phyloP scores from a whole-genome alignment of 2,888 invertebrate genomes.

The Melieria omissa region DNA sequence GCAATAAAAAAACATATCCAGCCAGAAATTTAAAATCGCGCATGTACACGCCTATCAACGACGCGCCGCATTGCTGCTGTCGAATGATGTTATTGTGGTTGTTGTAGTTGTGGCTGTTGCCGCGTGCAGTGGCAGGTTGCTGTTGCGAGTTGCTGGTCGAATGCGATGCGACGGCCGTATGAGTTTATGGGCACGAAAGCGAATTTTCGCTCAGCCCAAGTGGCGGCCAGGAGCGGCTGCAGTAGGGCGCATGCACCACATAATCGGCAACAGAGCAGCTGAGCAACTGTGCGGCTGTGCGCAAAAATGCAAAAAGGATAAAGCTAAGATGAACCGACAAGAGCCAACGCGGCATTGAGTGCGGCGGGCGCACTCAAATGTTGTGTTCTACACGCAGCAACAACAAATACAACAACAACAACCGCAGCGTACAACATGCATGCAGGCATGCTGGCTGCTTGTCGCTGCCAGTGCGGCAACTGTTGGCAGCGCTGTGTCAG shows the following conservation, averaged over 20 bases:
- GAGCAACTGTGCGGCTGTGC: neutral
- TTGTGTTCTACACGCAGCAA: constrained; percentile 53
- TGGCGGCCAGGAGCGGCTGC: too few species aligned
- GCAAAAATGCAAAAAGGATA: neutral
- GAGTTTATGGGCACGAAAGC: constrained; percentile 58
- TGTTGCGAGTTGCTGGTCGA: neutral
- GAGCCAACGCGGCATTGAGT: constrained; percentile 36
- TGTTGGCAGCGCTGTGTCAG: neutral
- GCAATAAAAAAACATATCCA: constrained; percentile 28
- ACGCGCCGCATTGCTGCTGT: neutral
- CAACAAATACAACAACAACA: constrained; percentile 43
- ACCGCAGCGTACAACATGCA: constrained; percentile 32
- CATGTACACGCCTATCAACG: constrained; percentile 4
- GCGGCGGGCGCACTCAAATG: constrained; percentile 20
- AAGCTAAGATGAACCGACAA: neutral
- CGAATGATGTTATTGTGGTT: constrained; percentile 14
- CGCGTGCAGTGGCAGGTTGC: constrained; percentile 14
- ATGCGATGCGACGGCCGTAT: constrained; percentile 19
- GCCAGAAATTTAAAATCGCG: constrained; percentile 23
- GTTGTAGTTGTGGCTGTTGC: constrained; percentile 14
- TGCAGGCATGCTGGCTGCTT: constrained; percentile 41
- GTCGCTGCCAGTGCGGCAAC: constrained; percentile 21
- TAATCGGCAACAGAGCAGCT: too few species aligned
- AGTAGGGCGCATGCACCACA: too few species aligned
- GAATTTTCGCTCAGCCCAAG: constrained; percentile 44